phyloP scores from a whole-genome alignment of 2,888 invertebrate species.

The Acrocyrtus sp. region DNA sequence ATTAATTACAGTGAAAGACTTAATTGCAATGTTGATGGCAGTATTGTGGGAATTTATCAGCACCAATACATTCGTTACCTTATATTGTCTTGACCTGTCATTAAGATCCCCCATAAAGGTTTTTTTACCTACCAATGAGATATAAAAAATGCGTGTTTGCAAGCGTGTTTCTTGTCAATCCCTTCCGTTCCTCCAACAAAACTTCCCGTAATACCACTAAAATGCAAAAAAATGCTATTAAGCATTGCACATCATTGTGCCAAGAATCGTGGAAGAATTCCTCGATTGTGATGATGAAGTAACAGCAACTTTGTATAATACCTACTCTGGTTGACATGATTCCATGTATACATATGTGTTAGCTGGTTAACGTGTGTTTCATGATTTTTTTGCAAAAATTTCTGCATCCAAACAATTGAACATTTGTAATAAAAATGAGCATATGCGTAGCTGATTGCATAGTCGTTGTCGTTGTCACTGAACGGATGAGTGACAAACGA shows the following conservation, averaged over 20 bases:
- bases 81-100: conserved; percentile 53
- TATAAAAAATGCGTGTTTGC: conserved; percentile 21
- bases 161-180: conserved; percentile 28
- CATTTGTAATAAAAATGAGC: background rate
- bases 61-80: conserved; percentile 49
- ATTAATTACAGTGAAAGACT: conserved; percentile 42
- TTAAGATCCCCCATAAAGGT: conserved; percentile 36
- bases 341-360: no score
- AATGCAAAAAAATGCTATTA: no score
- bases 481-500: background rate
- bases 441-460: background rate
- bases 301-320: background rate
- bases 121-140: no score
- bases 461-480: no score
- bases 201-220: no score
- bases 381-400: no score
- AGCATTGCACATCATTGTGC: background rate
- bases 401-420: background rate
- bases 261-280: background rate
- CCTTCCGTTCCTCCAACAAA: background rate
- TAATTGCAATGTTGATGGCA: conserved; percentile 33
- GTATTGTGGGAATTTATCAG: conserved; percentile 46
- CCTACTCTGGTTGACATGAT: background rate
- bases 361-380: no score
- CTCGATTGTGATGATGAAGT: background rate